phyloP scores from a whole-genome alignment of 2,888 invertebrate genomes.

The Petrolisthes cinctipes region DNA sequence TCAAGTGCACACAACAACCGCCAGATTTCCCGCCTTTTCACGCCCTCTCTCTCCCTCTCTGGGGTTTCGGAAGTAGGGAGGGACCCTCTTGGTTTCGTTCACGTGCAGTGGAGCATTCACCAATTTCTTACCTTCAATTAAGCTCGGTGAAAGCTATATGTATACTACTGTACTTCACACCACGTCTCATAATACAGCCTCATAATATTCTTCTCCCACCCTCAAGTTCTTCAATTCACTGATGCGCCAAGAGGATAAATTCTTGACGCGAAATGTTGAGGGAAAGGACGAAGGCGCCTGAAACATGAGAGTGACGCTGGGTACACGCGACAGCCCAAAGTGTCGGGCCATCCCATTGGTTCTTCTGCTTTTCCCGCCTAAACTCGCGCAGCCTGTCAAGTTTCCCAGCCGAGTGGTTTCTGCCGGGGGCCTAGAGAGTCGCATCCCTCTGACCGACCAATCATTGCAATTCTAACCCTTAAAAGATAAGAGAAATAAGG shows the following conservation, averaged over 20 bases:
- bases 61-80: slow-evolving; percentile 2
- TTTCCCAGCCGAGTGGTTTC: slow-evolving; percentile 60
- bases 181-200: not conserved
- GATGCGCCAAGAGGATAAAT: too few species aligned
- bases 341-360: slow-evolving; percentile 58
- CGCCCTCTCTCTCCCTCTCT: slow-evolving; percentile 12
- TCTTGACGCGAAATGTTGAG: too few species aligned
- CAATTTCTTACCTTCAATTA: too few species aligned
- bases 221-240: too few species aligned
- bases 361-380: slow-evolving; percentile 63
- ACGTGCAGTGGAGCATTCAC: not conserved
- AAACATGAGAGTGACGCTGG: too few species aligned
- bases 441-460: slow-evolving; percentile 13
- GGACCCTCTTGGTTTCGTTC: slow-evolving; percentile 38
- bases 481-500: not conserved
- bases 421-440: slow-evolving; percentile 13
- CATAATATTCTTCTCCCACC: too few species aligned
- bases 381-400: slow-evolving; percentile 63
- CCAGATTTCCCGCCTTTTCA: slow-evolving; percentile 59
- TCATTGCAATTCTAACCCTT: not conserved
- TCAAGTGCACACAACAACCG: slow-evolving; percentile 46
- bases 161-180: too few species aligned
- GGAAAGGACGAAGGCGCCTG: too few species aligned
- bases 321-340: slow-evolving; percentile 30
- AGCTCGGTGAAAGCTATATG: too few species aligned